phyloP scores from a whole-genome alignment of 2,888 invertebrate genomes.

The Cinara cedri region DNA sequence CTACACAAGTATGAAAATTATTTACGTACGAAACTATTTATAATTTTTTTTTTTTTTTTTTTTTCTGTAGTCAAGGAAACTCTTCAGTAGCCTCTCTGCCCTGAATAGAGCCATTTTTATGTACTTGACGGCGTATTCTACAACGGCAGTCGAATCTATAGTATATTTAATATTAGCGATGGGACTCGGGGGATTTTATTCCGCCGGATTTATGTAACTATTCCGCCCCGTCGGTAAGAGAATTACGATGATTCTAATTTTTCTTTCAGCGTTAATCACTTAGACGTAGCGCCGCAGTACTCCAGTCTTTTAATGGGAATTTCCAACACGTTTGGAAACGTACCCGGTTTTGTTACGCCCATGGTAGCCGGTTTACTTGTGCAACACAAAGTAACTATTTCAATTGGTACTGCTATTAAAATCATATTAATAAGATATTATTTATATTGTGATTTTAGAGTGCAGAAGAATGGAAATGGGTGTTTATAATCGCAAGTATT shows the following conservation, averaged over 20 bases:
- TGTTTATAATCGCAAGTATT: slow-evolving; percentile 83
- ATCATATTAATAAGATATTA: neutral
- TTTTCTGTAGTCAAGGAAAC: slow-evolving; percentile 68
- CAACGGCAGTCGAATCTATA: slow-evolving; percentile 73
- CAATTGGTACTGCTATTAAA: no score
- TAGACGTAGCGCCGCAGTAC: slow-evolving; percentile 90
- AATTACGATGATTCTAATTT: no score
- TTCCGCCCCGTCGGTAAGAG: no score
- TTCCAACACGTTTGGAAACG: slow-evolving; percentile 87
- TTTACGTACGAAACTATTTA: no score
- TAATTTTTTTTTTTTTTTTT: no score
- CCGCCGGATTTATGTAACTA: slow-evolving; percentile 89
- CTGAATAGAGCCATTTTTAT: slow-evolving; percentile 84
- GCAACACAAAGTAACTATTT: slow-evolving; percentile 69
- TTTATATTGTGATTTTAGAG: no score
- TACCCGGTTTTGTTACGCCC: slow-evolving; percentile 92
- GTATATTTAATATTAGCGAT: slow-evolving; percentile 84
- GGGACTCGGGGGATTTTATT: slow-evolving; percentile 89
- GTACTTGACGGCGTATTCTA: slow-evolving; percentile 78
- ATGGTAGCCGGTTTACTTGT: slow-evolving; percentile 80
- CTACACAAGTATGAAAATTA: slow-evolving; percentile 78
- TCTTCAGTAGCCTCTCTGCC: slow-evolving; percentile 78
- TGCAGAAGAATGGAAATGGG: no score
- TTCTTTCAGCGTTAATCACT: slow-evolving; percentile 69
- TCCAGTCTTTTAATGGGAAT: slow-evolving; percentile 91